phyloP scores from a whole-genome alignment of 92 coral and sea anemone species.

The Porites cylindrica region DNA sequence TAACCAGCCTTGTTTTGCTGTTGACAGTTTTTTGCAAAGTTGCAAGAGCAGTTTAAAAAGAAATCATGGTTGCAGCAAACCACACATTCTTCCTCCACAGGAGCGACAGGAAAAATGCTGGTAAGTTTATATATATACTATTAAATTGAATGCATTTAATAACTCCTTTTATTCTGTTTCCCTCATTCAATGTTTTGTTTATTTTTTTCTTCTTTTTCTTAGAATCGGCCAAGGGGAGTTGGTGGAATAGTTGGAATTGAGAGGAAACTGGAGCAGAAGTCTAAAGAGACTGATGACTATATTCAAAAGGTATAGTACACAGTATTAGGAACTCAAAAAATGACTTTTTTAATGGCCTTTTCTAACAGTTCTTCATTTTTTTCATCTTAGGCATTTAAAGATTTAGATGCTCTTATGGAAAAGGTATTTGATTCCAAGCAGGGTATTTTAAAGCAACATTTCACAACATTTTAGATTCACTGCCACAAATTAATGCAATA shows the following conservation, averaged over 20 bases:
- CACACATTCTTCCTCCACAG: constrained; percentile 24
- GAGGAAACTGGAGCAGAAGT: constrained; percentile 89
- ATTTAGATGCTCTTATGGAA: constrained; percentile 98
- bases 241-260: constrained; percentile 98
- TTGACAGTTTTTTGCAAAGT: constrained; percentile 70
- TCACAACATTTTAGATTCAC: neutral
- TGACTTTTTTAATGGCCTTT: neutral
- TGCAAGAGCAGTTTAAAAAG: constrained; percentile 83
- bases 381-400: constrained; percentile 90
- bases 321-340: neutral
- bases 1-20: neutral
- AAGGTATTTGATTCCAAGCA: constrained; percentile 68
- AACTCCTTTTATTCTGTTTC: neutral
- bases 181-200: neutral
- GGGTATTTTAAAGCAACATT: neutral
- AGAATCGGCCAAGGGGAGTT: constrained; percentile 81
- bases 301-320: constrained; percentile 75
- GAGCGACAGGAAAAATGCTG: constrained; percentile 38
- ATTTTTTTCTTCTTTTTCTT: neutral
- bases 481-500: too few relatives aligned
- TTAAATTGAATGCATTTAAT: too few relatives aligned
- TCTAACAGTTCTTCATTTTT: neutral
- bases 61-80: constrained; percentile 74
- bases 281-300: constrained; percentile 85
- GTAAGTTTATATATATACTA: constrained; percentile 21